Percentiles rank a stretch among this genome's conserved stretches.
phyloP scores from a whole-genome alignment of 2,797 vertebrate species.

The Parotocinclus haroldoi region DNA sequence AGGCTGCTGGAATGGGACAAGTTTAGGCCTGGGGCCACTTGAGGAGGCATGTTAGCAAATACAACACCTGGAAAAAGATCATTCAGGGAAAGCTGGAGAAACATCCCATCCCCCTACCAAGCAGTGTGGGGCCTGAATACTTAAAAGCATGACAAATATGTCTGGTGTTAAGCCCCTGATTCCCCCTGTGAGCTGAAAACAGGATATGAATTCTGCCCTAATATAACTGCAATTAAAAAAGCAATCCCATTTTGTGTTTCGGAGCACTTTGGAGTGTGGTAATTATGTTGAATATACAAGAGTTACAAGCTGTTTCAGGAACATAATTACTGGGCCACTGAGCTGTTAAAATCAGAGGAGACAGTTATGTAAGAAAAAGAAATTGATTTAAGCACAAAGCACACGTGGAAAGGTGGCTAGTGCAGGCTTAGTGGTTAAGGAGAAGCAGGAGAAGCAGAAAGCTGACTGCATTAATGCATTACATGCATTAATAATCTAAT shows the following conservation, averaged over 20 bases:
- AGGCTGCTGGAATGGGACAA: slow-evolving; percentile 26
- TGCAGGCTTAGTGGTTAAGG: too few relatives aligned
- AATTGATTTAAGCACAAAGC: too few relatives aligned
- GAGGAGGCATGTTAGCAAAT: slow-evolving; percentile 43
- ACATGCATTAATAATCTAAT: too few relatives aligned
- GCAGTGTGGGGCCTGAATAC: background rate
- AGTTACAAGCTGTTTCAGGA: background rate
- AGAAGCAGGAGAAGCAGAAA: too few relatives aligned
- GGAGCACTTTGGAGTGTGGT: background rate
- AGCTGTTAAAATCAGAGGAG: background rate
- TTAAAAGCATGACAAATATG: slow-evolving; percentile 28
- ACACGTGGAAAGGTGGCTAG: too few relatives aligned
- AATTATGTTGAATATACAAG: background rate
- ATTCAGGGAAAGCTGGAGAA: slow-evolving; percentile 8
- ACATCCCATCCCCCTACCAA: background rate
- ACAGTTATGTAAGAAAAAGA: background rate
- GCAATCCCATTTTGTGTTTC: background rate
- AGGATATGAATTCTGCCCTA: slow-evolving; percentile 8
- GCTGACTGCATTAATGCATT: too few relatives aligned
- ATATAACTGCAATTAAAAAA: slow-evolving; percentile 2
- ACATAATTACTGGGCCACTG: background rate
- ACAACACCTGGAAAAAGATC: slow-evolving; percentile 43
- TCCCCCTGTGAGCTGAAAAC: slow-evolving; percentile 18
- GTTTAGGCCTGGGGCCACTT: slow-evolving; percentile 35
- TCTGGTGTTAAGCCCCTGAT: slow-evolving; percentile 9